phyloP scores from a whole-genome alignment of 1,140 invertebrate genomes.

The Cataglyphis hispanica region DNA sequence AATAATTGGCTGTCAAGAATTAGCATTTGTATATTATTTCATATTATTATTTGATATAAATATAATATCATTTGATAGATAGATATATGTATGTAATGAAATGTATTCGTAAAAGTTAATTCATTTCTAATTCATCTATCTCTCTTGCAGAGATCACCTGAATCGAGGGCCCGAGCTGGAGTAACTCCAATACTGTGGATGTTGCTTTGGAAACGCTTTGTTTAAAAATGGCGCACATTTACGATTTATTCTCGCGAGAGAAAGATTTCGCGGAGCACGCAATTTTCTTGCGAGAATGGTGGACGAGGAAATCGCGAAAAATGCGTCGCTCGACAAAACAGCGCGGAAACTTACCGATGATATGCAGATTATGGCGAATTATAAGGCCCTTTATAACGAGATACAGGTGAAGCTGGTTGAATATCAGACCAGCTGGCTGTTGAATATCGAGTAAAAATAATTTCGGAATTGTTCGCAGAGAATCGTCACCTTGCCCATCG shows the following conservation, averaged over 20 bases:
- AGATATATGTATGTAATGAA: no score
- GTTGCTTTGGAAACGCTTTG: constrained; percentile 63
- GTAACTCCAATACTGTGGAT: background rate
- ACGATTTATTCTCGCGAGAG: background rate
- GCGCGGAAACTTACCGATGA: constrained; percentile 89
- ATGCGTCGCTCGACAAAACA: constrained; percentile 88
- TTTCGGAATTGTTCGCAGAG: constrained; percentile 86
- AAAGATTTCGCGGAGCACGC: background rate
- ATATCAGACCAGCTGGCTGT: background rate
- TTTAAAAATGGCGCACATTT: constrained; percentile 84
- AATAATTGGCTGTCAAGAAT: no score
- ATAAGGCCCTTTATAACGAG: constrained; percentile 89
- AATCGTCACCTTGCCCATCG: constrained; percentile 90
- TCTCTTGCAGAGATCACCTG: background rate
- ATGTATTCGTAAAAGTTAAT: background rate
- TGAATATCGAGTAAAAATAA: constrained; percentile 26
- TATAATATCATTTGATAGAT: no score
- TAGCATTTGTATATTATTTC: no score
- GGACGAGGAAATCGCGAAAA: constrained; percentile 87
- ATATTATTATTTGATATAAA: no score
- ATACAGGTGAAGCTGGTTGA: constrained; percentile 86
- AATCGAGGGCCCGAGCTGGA: background rate
- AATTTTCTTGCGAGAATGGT: constrained; percentile 5
- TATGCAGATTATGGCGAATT: constrained; percentile 89
- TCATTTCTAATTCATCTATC: background rate